These are phyloP conservation scores for Lepisosteus oculatus DNA, from an alignment of 2,113 vertebrate species.

Conservation along the genomic window DNA sequence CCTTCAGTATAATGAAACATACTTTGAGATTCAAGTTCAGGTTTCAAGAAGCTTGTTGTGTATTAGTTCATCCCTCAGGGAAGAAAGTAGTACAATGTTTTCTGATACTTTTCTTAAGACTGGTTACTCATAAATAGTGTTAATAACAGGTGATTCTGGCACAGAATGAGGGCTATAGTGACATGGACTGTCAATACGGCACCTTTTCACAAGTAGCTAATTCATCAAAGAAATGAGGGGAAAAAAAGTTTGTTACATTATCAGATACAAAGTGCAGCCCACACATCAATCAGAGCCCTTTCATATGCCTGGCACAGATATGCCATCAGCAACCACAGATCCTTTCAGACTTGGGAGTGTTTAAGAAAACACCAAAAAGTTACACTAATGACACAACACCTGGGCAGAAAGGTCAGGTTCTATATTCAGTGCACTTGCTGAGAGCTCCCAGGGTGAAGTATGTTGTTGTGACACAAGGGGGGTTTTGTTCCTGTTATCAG, in stretches of 20 bases:
- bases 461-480: background rate
- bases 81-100: no score
- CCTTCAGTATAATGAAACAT: no score
- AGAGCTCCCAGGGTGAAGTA: background rate
- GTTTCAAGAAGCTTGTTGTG: no score
- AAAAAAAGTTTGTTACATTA: slow-evolving; percentile 1
- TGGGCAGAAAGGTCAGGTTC: slow-evolving; percentile 52
- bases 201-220: background rate
- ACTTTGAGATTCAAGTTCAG: no score
- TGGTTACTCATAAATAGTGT: background rate
- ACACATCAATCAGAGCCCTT: slow-evolving; percentile 54
- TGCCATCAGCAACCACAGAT: slow-evolving; percentile 28
- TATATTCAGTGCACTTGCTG: background rate
- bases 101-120: background rate
- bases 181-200: background rate
- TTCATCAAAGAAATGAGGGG: background rate
- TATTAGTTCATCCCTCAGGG: background rate
- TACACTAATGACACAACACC: slow-evolving; percentile 40
- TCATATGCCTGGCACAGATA: slow-evolving; percentile 48
- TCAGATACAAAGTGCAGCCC: slow-evolving; percentile 9
- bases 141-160: background rate
- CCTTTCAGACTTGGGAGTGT: background rate
- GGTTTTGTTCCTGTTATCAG: slow-evolving; percentile 8
- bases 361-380: slow-evolving; percentile 12
- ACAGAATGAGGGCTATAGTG: background rate